Conservation (phyloP, 1,140 invertebrate genomes). For the Tetragonula clypearis region DNA sequence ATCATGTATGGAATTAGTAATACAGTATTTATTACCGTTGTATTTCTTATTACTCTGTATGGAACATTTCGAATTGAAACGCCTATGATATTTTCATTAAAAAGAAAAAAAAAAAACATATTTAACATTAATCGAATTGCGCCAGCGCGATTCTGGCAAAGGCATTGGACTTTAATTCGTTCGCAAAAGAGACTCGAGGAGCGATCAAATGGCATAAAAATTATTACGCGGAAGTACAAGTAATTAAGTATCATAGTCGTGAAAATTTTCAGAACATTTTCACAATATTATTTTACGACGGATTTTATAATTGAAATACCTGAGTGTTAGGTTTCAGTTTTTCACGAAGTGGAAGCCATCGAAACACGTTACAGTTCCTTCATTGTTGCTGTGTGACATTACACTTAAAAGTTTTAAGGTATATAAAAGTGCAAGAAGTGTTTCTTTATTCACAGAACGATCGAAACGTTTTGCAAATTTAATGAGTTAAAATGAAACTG, state of each 20-base stretch:
- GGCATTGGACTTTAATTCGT: not conserved
- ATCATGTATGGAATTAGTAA: constrained; percentile 1
- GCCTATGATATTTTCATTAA: not conserved
- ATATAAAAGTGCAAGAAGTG: not conserved
- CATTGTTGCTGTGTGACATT: constrained; percentile 15
- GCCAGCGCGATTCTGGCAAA: constrained; percentile 23
- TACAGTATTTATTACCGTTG: not conserved
- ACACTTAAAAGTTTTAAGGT: constrained; percentile 29
- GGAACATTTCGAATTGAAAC: not conserved
- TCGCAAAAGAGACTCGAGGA: not conserved
- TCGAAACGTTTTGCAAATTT: not conserved
- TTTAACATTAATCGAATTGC: constrained; percentile 15
- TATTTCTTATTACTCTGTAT: not conserved
- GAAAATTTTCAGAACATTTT: not conserved
- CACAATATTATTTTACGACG: not conserved
- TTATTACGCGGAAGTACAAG: not conserved
- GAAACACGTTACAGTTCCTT: constrained; percentile 29
- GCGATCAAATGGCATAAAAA: constrained; percentile 17
- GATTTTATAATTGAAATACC: not conserved
- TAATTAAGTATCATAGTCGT: not conserved
- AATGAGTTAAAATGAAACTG: not conserved
- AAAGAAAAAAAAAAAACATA: not conserved
- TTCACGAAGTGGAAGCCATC: constrained; percentile 32
- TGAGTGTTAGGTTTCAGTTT: not conserved
- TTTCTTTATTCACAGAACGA: not conserved